phyloP scores from a whole-genome alignment of 1,140 invertebrate species.

The Bursaphelenchus mucronatus region DNA sequence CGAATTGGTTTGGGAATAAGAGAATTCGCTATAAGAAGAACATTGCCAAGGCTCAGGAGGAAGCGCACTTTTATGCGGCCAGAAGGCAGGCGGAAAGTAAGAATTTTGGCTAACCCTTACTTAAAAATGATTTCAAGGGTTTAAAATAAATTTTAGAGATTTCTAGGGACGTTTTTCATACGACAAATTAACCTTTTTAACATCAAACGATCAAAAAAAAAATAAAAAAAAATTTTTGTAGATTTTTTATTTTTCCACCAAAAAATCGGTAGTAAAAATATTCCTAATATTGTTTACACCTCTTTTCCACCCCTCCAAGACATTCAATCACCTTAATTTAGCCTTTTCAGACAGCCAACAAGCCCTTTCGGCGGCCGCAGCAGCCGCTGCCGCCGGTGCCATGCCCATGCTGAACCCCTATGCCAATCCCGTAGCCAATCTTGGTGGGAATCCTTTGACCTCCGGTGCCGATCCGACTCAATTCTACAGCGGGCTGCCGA shows the following conservation, averaged over 20 bases:
- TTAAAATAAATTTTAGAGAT: not conserved
- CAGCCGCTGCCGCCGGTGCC: slow-evolving; percentile 38
- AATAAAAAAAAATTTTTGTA: not conserved
- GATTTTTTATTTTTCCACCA: slow-evolving; percentile 1
- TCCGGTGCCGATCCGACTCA: too few species aligned
- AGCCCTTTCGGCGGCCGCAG: slow-evolving; percentile 44
- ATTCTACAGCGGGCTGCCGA: too few species aligned
- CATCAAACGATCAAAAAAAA: not conserved
- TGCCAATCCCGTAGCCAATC: too few species aligned
- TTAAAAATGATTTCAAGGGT: not conserved
- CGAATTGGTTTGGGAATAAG: slow-evolving; percentile 97
- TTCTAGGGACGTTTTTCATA: slow-evolving; percentile 1
- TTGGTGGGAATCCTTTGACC: too few species aligned
- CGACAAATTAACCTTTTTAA: slow-evolving; percentile 1
- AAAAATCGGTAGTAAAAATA: not conserved
- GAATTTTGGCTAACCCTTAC: slow-evolving; percentile 12
- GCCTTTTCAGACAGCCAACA: slow-evolving; percentile 43
- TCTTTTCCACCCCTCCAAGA: slow-evolving; percentile 3
- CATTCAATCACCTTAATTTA: too few species aligned
- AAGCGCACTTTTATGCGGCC: slow-evolving; percentile 96
- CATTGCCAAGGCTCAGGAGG: slow-evolving; percentile 98
- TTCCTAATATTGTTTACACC: not conserved
- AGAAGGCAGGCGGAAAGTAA: slow-evolving; percentile 75
- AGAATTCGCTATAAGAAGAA: slow-evolving; percentile 99
- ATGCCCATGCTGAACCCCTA: slow-evolving; percentile 39